A percentile compares a stretch with the other conserved stretches of the same genome.
These are phyloP conservation scores for Megalopta genalis DNA, from an alignment of 1,140 invertebrate genomes.

Conservation along the genomic window DNA sequence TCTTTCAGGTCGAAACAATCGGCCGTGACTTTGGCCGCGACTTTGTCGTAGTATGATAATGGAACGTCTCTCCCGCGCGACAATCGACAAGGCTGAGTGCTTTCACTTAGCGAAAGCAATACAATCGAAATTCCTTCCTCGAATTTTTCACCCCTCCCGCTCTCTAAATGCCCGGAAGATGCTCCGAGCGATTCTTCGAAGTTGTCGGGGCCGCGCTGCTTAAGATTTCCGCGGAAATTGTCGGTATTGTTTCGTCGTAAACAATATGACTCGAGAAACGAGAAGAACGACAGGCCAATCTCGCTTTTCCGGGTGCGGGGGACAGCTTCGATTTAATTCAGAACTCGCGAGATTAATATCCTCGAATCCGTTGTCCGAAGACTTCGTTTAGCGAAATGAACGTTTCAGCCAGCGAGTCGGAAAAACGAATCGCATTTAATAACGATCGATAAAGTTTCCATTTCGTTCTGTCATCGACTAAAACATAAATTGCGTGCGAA, in stretches of 20 bases:
- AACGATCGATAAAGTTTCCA: too few relatives aligned
- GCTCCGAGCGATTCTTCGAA: conserved; percentile 20
- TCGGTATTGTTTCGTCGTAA: conserved; percentile 45
- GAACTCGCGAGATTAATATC: conserved; percentile 2
- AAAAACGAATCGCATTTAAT: too few relatives aligned
- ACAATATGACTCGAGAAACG: conserved; percentile 34
- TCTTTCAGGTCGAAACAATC: conserved; percentile 26
- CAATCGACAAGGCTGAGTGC: conserved; percentile 5
- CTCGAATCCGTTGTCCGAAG: too few relatives aligned
- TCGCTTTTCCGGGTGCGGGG: background rate
- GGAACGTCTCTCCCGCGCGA: conserved; percentile 11
- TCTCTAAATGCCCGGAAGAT: background rate
- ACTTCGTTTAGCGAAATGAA: too few relatives aligned
- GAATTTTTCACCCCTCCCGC: background rate
- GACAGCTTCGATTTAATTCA: conserved; percentile 1
- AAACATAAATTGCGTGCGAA: too few relatives aligned
- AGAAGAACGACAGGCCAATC: conserved; percentile 2
- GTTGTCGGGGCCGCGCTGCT: conserved; percentile 41
- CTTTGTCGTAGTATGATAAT: conserved; percentile 32
- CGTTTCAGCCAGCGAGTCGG: too few relatives aligned
- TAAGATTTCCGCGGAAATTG: conserved; percentile 47
- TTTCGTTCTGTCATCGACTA: too few relatives aligned
- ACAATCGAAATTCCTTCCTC: conserved; percentile 39
- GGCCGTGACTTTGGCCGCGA: conserved; percentile 37
- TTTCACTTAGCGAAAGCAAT: conserved; percentile 45